Percentiles rank a stretch among this genome's conserved stretches.
These are phyloP conservation scores for Goniozus legneri DNA, from an alignment of 1,140 invertebrate genomes.

Conservation along the genomic window DNA sequence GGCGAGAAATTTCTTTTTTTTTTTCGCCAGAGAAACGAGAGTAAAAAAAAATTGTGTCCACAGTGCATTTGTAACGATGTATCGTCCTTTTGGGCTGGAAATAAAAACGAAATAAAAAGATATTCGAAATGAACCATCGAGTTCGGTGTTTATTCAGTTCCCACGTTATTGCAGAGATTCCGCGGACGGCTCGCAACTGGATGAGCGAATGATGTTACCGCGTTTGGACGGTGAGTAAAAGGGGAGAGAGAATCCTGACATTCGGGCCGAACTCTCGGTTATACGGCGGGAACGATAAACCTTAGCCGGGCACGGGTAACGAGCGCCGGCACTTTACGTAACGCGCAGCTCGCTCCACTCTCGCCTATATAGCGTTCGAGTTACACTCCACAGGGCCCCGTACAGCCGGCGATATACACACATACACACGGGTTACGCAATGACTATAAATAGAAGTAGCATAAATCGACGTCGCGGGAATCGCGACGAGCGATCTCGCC, in stretches of 20 bases:
- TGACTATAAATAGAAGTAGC: slow-evolving; percentile 38
- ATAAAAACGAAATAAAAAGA: too few relatives aligned
- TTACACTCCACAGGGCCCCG: too few relatives aligned
- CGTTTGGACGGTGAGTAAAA: too few relatives aligned
- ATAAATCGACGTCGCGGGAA: too few relatives aligned
- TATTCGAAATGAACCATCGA: slow-evolving; percentile 14
- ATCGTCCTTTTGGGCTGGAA: not conserved
- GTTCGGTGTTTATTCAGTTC: not conserved
- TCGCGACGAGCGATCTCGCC: too few relatives aligned
- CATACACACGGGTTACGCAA: slow-evolving; percentile 27
- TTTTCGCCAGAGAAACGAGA: not conserved
- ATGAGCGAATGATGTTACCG: not conserved
- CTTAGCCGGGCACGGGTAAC: slow-evolving; percentile 21
- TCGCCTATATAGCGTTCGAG: too few relatives aligned
- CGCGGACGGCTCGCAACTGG: slow-evolving; percentile 6
- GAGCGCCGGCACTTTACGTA: slow-evolving; percentile 29
- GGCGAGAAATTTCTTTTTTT: not conserved
- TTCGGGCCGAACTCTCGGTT: slow-evolving; percentile 1
- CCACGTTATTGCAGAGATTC: slow-evolving; percentile 7
- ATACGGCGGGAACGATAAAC: slow-evolving; percentile 13
- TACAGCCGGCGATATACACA: too few relatives aligned
- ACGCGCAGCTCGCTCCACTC: slow-evolving; percentile 23
- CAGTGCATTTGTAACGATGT: not conserved
- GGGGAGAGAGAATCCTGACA: too few relatives aligned
- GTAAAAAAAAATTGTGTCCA: not conserved